phyloP scores from a whole-genome alignment of 2,797 vertebrate genomes.

The Botia almorhae region DNA sequence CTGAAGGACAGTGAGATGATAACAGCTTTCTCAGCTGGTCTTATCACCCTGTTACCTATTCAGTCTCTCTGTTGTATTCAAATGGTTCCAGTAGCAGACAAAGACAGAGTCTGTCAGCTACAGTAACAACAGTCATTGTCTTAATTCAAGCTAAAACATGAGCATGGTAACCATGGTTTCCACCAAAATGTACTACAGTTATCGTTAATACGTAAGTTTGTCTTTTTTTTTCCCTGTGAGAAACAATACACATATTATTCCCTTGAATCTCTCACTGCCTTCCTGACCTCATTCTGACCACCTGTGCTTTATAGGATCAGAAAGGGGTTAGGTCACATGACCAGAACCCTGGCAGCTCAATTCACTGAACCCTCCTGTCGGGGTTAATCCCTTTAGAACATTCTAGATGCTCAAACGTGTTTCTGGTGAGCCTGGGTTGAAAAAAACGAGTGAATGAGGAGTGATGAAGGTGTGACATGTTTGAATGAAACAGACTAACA shows the following conservation, averaged over 20 bases:
- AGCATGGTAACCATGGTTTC: too few relatives aligned
- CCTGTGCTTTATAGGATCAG: constrained; percentile 28
- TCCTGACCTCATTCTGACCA: constrained; percentile 21
- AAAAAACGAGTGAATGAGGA: not conserved
- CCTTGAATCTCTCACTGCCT: not conserved
- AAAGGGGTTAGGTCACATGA: constrained; percentile 40
- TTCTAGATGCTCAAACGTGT: constrained; percentile 4
- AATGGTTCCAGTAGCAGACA: constrained; percentile 3
- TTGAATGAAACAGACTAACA: too few relatives aligned
- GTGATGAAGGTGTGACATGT: not conserved
- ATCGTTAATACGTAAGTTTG: too few relatives aligned
- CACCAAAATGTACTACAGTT: not conserved
- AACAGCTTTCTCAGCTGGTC: constrained; percentile 44
- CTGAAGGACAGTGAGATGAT: constrained; percentile 43
- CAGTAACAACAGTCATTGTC: not conserved
- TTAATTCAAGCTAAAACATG: not conserved
- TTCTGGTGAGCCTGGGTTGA: not conserved
- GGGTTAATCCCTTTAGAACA: constrained; percentile 46
- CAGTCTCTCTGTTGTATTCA: not conserved
- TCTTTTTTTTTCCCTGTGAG: not conserved
- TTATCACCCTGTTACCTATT: constrained; percentile 43
- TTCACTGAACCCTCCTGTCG: constrained; percentile 31
- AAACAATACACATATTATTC: not conserved
- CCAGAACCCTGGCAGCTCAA: not conserved
- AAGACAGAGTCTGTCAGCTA: constrained; percentile 11